A percentile compares a stretch with the other conserved stretches of the same genome.
Evolutionary conservation across 2,888 invertebrate genomes (phyloP).

Genomic region (Cremastobaeus sp.): DNA sequence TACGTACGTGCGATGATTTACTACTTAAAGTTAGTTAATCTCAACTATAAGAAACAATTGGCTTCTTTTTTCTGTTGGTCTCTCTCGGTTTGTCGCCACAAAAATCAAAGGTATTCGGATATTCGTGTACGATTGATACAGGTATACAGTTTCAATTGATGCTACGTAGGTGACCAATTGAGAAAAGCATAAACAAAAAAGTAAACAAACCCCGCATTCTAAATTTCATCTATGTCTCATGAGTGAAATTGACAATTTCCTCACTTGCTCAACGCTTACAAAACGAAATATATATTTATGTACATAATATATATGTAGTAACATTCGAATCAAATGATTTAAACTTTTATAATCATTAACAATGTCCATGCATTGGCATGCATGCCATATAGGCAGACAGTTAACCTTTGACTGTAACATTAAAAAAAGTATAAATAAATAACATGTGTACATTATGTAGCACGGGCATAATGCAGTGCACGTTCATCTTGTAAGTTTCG

Average conservation of each 20-base stretch:
- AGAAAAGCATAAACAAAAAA: no score
- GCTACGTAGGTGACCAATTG: background rate
- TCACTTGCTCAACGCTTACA: background rate
- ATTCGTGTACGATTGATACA: background rate
- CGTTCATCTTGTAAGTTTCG: no score
- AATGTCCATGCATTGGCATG: conserved; percentile 18
- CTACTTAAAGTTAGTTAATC: conserved; percentile 32
- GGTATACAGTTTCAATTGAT: background rate
- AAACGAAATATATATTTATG: conserved; percentile 9
- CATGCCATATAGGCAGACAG: no score
- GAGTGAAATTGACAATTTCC: conserved; percentile 19
- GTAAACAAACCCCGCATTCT: conserved; percentile 6
- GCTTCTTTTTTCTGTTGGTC: background rate
- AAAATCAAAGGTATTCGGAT: conserved; percentile 7
- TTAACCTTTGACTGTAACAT: no score
- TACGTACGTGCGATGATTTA: conserved; percentile 31
- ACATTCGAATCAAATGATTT: conserved; percentile 25
- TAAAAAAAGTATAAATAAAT: conserved; percentile 7
- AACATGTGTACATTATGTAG: background rate
- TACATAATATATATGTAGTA: no score
- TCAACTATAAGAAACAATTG: conserved; percentile 28
- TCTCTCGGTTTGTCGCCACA: conserved; percentile 1
- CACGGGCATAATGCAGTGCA: no score
- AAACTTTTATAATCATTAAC: conserved; percentile 36
- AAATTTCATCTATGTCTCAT: conserved; percentile 12